Conservation (phyloP, 2,797 vertebrate genomes). For the Pipistrellus pygmaeus region DNA sequence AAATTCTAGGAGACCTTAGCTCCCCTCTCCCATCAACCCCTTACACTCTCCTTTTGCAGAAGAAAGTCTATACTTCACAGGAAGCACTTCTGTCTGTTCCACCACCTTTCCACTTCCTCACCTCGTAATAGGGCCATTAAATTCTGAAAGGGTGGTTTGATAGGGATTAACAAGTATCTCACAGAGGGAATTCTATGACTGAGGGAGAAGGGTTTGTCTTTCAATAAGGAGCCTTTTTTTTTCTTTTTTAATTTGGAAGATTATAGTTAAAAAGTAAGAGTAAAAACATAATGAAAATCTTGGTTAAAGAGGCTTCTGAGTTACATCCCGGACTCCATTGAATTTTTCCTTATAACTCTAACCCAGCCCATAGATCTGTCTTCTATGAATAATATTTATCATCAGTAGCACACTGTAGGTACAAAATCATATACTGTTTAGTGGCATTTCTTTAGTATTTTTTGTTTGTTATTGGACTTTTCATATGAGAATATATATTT, state of each 20-base stretch:
- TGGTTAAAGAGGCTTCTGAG: not conserved
- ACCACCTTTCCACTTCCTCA: not conserved
- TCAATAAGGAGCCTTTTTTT: not conserved
- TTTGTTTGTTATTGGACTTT: constrained; percentile 1
- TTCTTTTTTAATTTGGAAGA: not conserved
- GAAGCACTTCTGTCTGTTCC: not conserved
- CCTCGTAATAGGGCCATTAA: not conserved
- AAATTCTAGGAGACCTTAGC: not conserved
- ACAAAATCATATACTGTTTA: not conserved
- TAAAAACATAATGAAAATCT: not conserved
- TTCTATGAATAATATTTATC: not conserved
- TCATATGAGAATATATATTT: not conserved
- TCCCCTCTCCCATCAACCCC: not conserved
- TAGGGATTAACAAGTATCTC: not conserved
- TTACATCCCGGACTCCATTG: not conserved
- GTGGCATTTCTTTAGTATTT: not conserved
- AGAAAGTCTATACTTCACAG: not conserved
- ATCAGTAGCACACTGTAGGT: not conserved
- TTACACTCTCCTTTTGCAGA: not conserved
- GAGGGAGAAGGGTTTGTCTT: not conserved
- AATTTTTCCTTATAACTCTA: not conserved
- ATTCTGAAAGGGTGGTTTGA: not conserved
- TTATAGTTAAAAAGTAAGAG: not conserved
- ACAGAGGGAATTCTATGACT: not conserved
- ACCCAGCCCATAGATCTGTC: not conserved